phyloP scores from a whole-genome alignment of 2,888 invertebrate genomes.

The Mellilla xanthometata region DNA sequence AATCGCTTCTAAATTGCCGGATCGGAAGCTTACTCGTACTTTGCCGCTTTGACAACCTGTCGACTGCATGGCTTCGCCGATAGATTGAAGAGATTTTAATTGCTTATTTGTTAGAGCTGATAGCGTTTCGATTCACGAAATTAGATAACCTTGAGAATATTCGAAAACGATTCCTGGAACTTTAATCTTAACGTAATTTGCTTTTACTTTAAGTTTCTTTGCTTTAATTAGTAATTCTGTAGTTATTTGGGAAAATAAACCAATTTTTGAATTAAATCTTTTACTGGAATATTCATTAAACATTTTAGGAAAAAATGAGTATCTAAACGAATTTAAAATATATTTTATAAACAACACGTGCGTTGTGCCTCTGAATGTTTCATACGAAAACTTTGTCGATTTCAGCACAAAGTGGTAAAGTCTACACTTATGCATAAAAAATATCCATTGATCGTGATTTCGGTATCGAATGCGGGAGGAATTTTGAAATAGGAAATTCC shows the following conservation, averaged over 20 bases:
- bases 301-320: too few relatives aligned
- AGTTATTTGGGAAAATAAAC: too few relatives aligned
- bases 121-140: conserved; percentile 6
- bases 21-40: conserved; percentile 29
- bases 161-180: not conserved
- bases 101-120: conserved; percentile 23
- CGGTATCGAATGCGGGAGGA: conserved; percentile 56
- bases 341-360: too few relatives aligned
- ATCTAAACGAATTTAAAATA: too few relatives aligned
- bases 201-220: too few relatives aligned
- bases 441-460: conserved; percentile 51
- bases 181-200: too few relatives aligned
- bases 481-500: conserved; percentile 69
- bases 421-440: conserved; percentile 23
- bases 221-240: too few relatives aligned
- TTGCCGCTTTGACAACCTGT: conserved; percentile 36
- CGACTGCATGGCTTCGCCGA: conserved; percentile 29
- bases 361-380: too few relatives aligned
- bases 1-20: conserved; percentile 30
- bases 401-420: conserved; percentile 8
- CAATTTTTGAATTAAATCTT: too few relatives aligned
- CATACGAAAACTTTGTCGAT: conserved; percentile 1
- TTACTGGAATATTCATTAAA: too few relatives aligned
- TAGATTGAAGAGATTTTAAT: conserved; percentile 29
- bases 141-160: conserved; percentile 1